phyloP scores from a whole-genome alignment of 2,113 vertebrate species.

The Amazona guildingii region DNA sequence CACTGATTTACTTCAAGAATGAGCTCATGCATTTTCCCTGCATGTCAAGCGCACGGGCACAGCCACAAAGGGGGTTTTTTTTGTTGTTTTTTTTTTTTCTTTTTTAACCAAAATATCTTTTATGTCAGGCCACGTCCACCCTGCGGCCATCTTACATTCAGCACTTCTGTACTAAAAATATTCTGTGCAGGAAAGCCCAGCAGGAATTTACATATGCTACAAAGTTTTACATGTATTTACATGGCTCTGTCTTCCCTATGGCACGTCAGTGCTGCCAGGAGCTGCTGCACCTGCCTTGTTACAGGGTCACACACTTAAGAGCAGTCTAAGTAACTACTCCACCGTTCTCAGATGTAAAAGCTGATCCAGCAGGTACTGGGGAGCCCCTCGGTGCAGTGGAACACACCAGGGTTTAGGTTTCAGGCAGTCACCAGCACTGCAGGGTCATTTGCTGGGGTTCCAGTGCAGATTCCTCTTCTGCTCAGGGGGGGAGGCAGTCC shows the following conservation, averaged over 20 bases:
- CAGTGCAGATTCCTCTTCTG: not conserved
- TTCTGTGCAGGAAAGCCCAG: constrained; percentile 87
- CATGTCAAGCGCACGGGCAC: constrained; percentile 80
- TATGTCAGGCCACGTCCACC: constrained; percentile 77
- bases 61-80: constrained; percentile 44
- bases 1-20: constrained; percentile 76
- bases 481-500: not conserved
- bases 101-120: constrained; percentile 82
- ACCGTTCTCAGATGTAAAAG: not conserved
- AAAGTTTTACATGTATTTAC: constrained; percentile 96
- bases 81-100: not conserved
- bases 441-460: not conserved
- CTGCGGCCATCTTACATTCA: constrained; percentile 89
- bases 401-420: not conserved
- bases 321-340: not conserved
- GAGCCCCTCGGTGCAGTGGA: constrained; percentile 12
- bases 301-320: not conserved
- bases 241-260: constrained; percentile 81
- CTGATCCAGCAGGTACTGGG: not conserved
- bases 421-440: constrained; percentile 38
- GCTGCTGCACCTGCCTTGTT: not conserved
- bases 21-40: constrained; percentile 79
- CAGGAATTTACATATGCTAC: constrained; percentile 97
- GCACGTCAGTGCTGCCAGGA: not conserved
- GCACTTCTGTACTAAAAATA: constrained; percentile 97